These are phyloP conservation scores for Nasua narica DNA, from an alignment of 2,797 vertebrate species.

Conservation along the genomic window DNA sequence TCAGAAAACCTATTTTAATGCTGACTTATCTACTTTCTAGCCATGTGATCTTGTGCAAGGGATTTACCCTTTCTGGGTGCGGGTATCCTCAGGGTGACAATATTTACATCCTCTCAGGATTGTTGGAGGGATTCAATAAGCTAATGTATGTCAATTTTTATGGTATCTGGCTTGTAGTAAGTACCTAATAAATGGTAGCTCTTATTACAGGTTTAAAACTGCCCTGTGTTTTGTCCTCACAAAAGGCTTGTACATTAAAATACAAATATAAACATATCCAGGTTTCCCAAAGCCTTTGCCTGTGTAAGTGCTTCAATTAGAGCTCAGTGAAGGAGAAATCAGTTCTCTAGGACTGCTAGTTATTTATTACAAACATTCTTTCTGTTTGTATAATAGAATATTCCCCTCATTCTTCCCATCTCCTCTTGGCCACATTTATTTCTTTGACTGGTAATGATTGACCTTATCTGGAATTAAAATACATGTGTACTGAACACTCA, in stretches of 20 bases:
- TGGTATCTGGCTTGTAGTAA: not conserved
- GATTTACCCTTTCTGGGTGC: not conserved
- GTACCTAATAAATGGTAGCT: not conserved
- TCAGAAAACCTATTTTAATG: conserved; percentile 27
- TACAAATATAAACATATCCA: not conserved
- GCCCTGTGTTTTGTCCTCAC: not conserved
- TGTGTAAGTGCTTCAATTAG: not conserved
- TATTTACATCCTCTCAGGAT: not conserved
- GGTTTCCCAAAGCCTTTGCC: not conserved
- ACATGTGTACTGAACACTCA: conserved; percentile 27
- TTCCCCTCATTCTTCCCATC: conserved; percentile 13
- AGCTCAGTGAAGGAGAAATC: conserved; percentile 51
- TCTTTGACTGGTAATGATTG: conserved; percentile 55
- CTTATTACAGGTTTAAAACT: not conserved
- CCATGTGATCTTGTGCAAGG: not conserved
- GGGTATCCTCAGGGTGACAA: not conserved
- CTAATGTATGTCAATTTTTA: not conserved
- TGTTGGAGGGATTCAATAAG: not conserved
- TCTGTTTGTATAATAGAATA: conserved; percentile 41
- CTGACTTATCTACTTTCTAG: not conserved
- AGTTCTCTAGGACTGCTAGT: conserved; percentile 49
- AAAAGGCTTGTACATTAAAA: conserved; percentile 9
- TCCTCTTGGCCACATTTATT: not conserved
- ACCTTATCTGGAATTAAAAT: conserved; percentile 68
- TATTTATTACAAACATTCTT: conserved; percentile 39